Evolutionary conservation across 2,797 vertebrate genomes (phyloP), one percentile per base, ranked within the genome.

Genomic region (Pithecia hirsuta): DNA sequence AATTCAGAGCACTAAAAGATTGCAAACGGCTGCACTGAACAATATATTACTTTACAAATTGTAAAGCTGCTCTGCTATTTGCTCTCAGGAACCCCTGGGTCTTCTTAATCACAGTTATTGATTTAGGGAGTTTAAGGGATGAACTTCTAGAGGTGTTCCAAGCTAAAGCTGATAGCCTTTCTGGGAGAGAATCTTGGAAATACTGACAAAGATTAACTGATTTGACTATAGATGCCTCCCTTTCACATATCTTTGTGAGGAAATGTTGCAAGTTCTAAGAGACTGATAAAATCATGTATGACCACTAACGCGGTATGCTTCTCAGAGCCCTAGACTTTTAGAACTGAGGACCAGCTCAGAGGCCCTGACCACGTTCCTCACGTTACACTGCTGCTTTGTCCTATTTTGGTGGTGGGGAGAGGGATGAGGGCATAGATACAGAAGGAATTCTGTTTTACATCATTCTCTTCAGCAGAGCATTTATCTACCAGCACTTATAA

Each of bases 171-270:
- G 28, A 36, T 59, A 86, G 44, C 26, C 28, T 86, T 17, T 55
- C 46, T 52, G 72, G 88, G 36, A 61, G 3, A 55, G 17, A 14
- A 93, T n/a, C 33, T 19, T 87, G 64, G 57, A 85, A 78, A 57
- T 48, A 91, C 72, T 94, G 89, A 93, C 55, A 46, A 61, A 84
- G 78, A 67, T 39, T 67, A 17, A 86, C 26, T 52, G 26, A 90
- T 64, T 74, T 67, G n/a, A 52, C 46, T 72, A 11, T 11, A 64
- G 28, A 14, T 50, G 28, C 24, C 17, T 93, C 50, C 19, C 39
- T 81, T 90, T 83, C 8, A 59, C 74, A 19, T 14, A 22, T 64
- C 19, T 70, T 30, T 17, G 5, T 33, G 52, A 83, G 26, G 70
- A 67, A 89, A 78, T 7, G 55, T 28, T 28, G 2, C 76, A 80